Evolutionary conservation across 2,888 invertebrate species (phyloP), one percentile per base, ranked within the genome.

Genomic region (Tinea trinotella): DNA sequence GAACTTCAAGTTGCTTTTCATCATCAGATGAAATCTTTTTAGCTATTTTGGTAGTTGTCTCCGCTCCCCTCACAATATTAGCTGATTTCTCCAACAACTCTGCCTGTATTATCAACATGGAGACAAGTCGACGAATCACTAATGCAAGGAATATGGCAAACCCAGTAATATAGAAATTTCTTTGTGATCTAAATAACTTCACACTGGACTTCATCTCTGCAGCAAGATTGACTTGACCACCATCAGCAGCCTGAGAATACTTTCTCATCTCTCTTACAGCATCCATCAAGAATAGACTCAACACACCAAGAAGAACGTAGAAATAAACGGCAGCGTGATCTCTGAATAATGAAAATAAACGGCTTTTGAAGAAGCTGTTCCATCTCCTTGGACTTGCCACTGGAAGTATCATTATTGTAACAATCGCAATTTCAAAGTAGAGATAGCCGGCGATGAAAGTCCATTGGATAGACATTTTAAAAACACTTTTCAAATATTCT

Each of bases 101-200:
- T 19, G 92, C 90, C 70, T 91, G 90, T 50, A 87, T 84, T 2
- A 90, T 87, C 55, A 93, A 84, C 73, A 93, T 85, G 1, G 74
- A 82, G 12, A 90, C 84, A 46, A 93, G 78, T 53, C 91, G 87
- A 19, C 90, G 87, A 55, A 92, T 88, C 0, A 93, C 90, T 62
- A 93, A 87, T 62, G 90, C 89, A 34, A 93, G 75, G 63, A 93
- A 92, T 58, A 94, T 88, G 7, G 92, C 88, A 73, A 93, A 93
- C 12, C 93, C 92, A 59, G 92, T 91, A 56, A 94, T 93, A 73
- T 93, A 93, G 66, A 93, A 91, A 73, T 94, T 94, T 61, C 93
- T 85, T 68, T 94, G 93, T 1, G 93, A 91, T 59, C 93, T 76
- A 70, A 94, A 94, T 54, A 93, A 76, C 61, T 91, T 90, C 73